Evolutionary conservation across 2,888 invertebrate species (phyloP).

Genomic region (Leptinotarsa haldemani): DNA sequence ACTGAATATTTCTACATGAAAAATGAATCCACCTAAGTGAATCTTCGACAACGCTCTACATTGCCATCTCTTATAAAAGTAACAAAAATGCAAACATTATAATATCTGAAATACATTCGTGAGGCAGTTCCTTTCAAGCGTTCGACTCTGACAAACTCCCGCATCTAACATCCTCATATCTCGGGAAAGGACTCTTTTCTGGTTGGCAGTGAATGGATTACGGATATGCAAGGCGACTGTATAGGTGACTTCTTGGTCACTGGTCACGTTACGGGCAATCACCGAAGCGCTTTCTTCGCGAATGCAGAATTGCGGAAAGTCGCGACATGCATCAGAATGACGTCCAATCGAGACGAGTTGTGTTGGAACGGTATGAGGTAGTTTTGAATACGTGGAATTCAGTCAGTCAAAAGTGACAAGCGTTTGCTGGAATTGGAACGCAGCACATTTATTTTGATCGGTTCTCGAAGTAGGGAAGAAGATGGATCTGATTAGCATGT

Average conservation of each 20-base stretch:
- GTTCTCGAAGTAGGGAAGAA: no score
- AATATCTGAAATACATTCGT: background rate
- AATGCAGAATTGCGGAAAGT: slow-evolving; percentile 9
- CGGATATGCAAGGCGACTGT: background rate
- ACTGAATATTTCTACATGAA: no score
- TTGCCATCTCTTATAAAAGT: no score
- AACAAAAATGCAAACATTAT: background rate
- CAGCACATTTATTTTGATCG: no score
- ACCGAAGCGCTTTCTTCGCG: background rate
- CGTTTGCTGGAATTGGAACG: background rate
- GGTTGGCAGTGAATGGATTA: background rate
- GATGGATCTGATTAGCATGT: no score
- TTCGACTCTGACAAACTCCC: background rate
- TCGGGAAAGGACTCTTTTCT: background rate
- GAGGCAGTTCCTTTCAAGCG: background rate
- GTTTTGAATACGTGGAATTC: background rate
- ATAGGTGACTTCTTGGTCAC: slow-evolving; percentile 13
- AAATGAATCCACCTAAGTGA: no score
- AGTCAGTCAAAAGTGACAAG: background rate
- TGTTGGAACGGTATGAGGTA: background rate
- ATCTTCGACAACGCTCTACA: no score
- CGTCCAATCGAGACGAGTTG: background rate
- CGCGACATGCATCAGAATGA: slow-evolving; percentile 1
- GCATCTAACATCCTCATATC: background rate
- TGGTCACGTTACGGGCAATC: background rate